Evolutionary conservation across 2,113 vertebrate species (phyloP), one percentile per base, ranked within the genome.

Genomic region (Oophaga pumilio): DNA sequence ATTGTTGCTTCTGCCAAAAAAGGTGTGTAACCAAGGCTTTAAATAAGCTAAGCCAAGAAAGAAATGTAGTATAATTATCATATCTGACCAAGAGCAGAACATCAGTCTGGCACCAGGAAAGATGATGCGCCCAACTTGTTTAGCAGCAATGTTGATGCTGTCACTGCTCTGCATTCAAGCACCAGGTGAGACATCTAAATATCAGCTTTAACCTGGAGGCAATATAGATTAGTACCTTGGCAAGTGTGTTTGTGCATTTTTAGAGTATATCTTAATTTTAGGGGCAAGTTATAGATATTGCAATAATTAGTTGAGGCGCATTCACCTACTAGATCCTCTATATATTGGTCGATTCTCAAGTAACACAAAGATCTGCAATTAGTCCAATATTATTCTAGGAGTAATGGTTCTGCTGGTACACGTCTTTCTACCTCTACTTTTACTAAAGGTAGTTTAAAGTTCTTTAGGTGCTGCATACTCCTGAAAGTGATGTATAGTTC

Each of bases 1-100:
- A 8, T 43, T 53, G 62, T 14, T n/a, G 33, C 18, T 26, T 53
- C 49, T 68, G 62, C 64, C 62, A 83, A 13, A 49, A 69, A 69
- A 83, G 81, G 81, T 53, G 81, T 83, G 81, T 69, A 69, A 53
- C 43, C 13, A 18, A 83, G 50, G 20, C 64, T 83, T 83, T 83
- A 83, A 69, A 83, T 83, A 83, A 68, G 43, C 43, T 52, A n/a
- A 22, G 15, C 22, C 1, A 24, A 53, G 62, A 52, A 69, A 49
- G 43, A 60, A 24, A 83, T 69, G 13, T 17, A 82, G 8, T 15
- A 53, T 69, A 26, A 83, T 68, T 83, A 83, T 62, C 33, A 57
- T 69, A 24, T 83, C 20, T 24, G 22, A 52, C 62, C 49, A 20
- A 24, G 43, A 64, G 24, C 14, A 69, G 62, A 53, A 53, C 33